phyloP scores from a whole-genome alignment of 1,140 invertebrate species.

The Solen grandis region DNA sequence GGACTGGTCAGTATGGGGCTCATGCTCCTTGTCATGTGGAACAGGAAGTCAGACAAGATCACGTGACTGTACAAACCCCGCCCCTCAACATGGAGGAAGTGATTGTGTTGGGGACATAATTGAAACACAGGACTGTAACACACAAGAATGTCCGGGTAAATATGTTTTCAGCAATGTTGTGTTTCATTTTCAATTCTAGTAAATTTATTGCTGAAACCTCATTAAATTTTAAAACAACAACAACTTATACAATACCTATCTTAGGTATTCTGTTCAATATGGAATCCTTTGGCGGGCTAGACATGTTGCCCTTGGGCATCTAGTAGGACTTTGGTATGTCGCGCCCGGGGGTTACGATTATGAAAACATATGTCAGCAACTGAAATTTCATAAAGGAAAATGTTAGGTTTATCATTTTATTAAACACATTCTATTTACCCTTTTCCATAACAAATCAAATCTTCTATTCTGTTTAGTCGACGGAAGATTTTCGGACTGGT shows the following conservation, averaged over 20 bases:
- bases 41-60: slow-evolving; percentile 2
- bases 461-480: not conserved
- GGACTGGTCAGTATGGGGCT: slow-evolving; percentile 15
- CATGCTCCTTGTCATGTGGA: slow-evolving; percentile 1
- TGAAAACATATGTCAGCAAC: not conserved
- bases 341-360: not conserved
- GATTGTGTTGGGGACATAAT: not conserved
- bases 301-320: too few species aligned
- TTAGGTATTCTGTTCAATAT: too few species aligned
- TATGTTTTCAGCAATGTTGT: too few species aligned
- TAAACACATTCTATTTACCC: too few species aligned
- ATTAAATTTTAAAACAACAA: not conserved
- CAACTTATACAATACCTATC: too few species aligned
- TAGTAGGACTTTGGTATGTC: not conserved
- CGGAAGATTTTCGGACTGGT: slow-evolving; percentile 17
- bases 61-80: slow-evolving; percentile 32
- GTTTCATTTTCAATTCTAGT: too few species aligned
- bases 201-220: too few species aligned
- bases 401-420: too few species aligned
- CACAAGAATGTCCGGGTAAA: slow-evolving; percentile 19
- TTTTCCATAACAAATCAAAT: not conserved
- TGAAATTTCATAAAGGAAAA: not conserved
- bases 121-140: not conserved
- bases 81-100: not conserved
- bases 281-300: too few species aligned